Conservation (phyloP, 2,113 vertebrate species). For the Eurystomus gularis region DNA sequence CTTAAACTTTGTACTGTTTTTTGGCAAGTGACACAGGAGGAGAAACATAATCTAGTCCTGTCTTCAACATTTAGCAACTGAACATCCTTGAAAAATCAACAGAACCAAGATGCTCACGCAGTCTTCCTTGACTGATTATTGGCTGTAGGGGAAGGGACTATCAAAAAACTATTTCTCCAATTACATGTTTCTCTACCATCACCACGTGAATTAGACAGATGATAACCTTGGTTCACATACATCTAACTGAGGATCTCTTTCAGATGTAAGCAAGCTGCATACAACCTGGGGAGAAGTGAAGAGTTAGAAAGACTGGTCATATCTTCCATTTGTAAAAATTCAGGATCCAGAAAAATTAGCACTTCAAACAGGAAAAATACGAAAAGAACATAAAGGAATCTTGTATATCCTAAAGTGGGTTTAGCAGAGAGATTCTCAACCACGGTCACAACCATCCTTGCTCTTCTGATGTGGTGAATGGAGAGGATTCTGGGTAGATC, state of each 20-base stretch:
- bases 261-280: background rate
- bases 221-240: background rate
- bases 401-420: accelerated
- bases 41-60: background rate
- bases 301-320: background rate
- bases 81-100: background rate
- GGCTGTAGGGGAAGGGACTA: accelerated
- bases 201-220: background rate
- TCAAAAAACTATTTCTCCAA: background rate
- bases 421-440: background rate
- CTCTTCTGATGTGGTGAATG: background rate
- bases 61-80: background rate
- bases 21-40: background rate
- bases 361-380: background rate
- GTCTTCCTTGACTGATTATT: background rate
- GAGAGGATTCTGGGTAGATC: background rate
- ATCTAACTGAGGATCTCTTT: background rate
- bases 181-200: background rate
- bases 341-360: background rate
- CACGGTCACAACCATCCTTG: background rate
- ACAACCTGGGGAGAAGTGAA: background rate
- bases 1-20: background rate
- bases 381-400: background rate
- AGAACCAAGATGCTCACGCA: background rate
- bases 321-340: background rate